Base-by-base conservation (phyloP, 1,140 invertebrate genomes). In the Elymnias hypermnestra region DNA sequence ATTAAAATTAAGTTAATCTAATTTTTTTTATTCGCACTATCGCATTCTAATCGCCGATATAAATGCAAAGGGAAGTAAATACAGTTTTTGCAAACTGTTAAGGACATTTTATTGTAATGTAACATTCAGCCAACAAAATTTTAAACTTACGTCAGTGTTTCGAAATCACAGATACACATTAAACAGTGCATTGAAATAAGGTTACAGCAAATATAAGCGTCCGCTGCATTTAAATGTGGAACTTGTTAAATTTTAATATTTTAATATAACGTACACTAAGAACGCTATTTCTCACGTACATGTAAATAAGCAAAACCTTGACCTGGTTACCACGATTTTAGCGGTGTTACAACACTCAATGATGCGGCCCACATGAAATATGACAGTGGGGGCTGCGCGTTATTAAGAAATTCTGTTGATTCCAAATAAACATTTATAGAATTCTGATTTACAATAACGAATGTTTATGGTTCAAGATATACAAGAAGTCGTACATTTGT, bases 271-370 rank as follows among this genome's bases (percentile, higher is more conserved):
- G 36, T 62, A 66, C 51, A 62, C 59, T 52, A 56, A 63, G 61
- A 72, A 72, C 51, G 61, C 49, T 73, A 74, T 76, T 83, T 79
- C 75, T 79, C 76, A 81, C 71, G 73, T 78, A 71, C 68, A 74
- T 74, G 74, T 81, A 78, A 83, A 83, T 81, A 76, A 76, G 59
- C 36, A 40, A 25, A 62, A 61, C 78, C 78, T 83, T 83, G 78
- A 67, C 78, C 76, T 67, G 62, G 60, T 81, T 83, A 75, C 78
- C 76, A 83, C 78, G 72, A 78, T 78, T 78, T 83, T 81, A 81
- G 76, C 72, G 59, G 63, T 68, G 64, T 81, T 81, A 73, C 76
- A 78, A 81, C 78, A 83, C 70, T 44, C 57, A 72, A 61, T 62
- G 71, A 71, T 70, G 69, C 68, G 69, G 65, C 65, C 53, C 57